phyloP scores from a whole-genome alignment of 2,888 invertebrate species.

The Cyclophora punctaria region DNA sequence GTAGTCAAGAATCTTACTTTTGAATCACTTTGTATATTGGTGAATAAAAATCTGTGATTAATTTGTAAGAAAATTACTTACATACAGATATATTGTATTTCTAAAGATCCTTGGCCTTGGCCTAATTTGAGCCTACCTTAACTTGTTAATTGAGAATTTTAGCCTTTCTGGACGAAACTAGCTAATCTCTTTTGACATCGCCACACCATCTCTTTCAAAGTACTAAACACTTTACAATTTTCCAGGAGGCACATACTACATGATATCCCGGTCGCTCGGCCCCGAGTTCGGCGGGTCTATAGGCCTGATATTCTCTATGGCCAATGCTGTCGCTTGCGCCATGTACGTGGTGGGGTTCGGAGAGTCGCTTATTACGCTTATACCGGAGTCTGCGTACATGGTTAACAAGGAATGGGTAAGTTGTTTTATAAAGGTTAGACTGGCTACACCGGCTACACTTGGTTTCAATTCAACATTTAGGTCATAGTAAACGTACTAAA shows the following conservation, averaged over 20 bases:
- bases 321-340: slow-evolving; percentile 96
- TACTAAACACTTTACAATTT: slow-evolving; percentile 3
- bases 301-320: slow-evolving; percentile 95
- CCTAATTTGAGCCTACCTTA: not conserved
- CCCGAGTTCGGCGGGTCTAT: slow-evolving; percentile 98
- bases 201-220: not conserved
- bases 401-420: slow-evolving; percentile 64
- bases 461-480: too few relatives aligned
- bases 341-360: slow-evolving; percentile 99
- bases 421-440: not conserved
- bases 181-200: not conserved
- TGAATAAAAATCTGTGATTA: too few relatives aligned
- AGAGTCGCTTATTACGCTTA: slow-evolving; percentile 87
- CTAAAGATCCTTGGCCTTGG: too few relatives aligned
- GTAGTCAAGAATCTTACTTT: too few relatives aligned
- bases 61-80: too few relatives aligned
- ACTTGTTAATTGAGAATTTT: not conserved
- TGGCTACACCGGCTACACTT: too few relatives aligned
- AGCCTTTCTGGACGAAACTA: not conserved
- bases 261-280: slow-evolving; percentile 97
- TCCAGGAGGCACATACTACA: slow-evolving; percentile 97
- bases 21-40: too few relatives aligned
- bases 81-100: too few relatives aligned
- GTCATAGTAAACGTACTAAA: too few relatives aligned
- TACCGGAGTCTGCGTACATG: slow-evolving; percentile 67